Conservation (phyloP, 2,888 invertebrate species). For the Limnephilus rhombicus region DNA sequence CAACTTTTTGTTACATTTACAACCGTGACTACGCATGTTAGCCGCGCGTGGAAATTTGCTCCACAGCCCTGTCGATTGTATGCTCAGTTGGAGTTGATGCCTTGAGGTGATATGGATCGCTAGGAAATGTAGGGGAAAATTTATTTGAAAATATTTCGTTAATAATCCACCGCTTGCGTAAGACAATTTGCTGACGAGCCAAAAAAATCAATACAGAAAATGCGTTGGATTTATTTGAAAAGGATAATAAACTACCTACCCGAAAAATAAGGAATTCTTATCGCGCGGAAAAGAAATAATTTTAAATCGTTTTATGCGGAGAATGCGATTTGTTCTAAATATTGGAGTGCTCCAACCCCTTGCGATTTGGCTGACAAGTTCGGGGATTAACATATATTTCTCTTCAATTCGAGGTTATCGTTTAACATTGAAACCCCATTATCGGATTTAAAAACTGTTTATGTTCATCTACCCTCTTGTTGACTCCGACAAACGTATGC, state of each 20-base stretch:
- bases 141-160: constrained; percentile 24
- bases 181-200: constrained; percentile 1
- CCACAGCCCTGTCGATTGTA: constrained; percentile 50
- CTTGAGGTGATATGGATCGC: constrained; percentile 41
- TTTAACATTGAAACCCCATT: constrained; percentile 38
- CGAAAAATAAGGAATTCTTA: constrained; percentile 1
- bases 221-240: background rate
- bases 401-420: constrained; percentile 22
- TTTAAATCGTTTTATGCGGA: constrained; percentile 10
- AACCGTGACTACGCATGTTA: constrained; percentile 63
- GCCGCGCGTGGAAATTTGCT: constrained; percentile 55
- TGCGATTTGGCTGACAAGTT: constrained; percentile 5
- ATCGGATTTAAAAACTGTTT: constrained; percentile 38
- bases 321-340: constrained; percentile 5
- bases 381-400: background rate
- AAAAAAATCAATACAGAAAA: background rate
- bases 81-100: constrained; percentile 35
- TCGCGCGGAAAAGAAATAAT: background rate
- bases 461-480: constrained; percentile 24
- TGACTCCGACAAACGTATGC: background rate
- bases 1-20: constrained; percentile 66
- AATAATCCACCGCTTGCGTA: background rate
- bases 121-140: constrained; percentile 28
- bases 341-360: background rate
- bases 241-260: background rate